Evolutionary conservation across 1,140 invertebrate species (phyloP).

Genomic region (Pseudoatta argentina): DNA sequence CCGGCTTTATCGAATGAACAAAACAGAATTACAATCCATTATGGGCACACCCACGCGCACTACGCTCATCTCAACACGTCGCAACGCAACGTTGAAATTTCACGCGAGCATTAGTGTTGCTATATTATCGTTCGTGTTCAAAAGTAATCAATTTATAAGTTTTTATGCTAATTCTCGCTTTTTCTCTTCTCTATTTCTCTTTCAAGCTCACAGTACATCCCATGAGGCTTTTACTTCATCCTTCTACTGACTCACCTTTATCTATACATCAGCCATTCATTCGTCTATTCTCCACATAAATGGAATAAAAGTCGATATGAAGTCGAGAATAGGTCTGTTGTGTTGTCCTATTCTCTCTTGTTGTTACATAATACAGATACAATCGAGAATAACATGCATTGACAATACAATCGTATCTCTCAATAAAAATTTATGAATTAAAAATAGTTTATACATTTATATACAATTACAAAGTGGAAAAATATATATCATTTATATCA

Average conservation of each 20-base stretch:
- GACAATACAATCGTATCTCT: background rate
- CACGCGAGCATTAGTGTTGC: background rate
- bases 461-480: constrained; percentile 5
- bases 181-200: background rate
- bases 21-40: constrained; percentile 69
- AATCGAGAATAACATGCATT: background rate
- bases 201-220: background rate
- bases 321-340: background rate
- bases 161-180: background rate
- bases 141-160: constrained; percentile 44
- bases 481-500: background rate
- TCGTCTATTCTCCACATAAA: background rate
- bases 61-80: background rate
- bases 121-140: constrained; percentile 24
- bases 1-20: constrained; percentile 30
- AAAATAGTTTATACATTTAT: background rate
- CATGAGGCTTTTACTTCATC: background rate
- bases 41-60: background rate
- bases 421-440: constrained; percentile 10
- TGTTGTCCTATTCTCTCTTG: background rate
- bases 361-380: background rate
- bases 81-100: constrained; percentile 1
- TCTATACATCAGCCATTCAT: constrained; percentile 22
- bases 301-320: constrained; percentile 12
- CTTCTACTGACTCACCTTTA: background rate